These are phyloP conservation scores for Gasterosteus nipponicus DNA, from an alignment of 2,113 vertebrate genomes.

Conservation along the genomic window DNA sequence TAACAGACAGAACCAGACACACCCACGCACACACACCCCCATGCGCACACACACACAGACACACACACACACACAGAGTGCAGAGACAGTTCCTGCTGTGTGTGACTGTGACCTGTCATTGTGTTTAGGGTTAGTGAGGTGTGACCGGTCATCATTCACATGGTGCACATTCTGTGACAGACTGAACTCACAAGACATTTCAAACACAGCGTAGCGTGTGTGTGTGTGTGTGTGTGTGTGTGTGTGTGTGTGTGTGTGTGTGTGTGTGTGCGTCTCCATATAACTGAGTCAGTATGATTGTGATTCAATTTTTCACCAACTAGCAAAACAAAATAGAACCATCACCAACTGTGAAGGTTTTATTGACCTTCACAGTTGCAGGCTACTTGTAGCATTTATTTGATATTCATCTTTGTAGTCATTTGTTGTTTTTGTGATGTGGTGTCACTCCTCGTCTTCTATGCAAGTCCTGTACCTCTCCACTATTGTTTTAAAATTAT, in stretches of 20 bases:
- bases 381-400: not conserved
- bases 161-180: conserved; percentile 27
- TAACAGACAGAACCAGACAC: conserved; percentile 22
- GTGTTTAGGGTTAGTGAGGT: conserved; percentile 39
- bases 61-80: conserved; percentile 20
- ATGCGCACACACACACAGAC: conserved; percentile 25
- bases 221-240: conserved; percentile 18
- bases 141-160: conserved; percentile 41
- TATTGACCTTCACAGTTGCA: not conserved
- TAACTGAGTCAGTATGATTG: conserved; percentile 22
- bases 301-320: not conserved
- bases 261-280: not conserved
- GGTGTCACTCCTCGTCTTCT: not conserved
- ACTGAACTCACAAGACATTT: conserved; percentile 47
- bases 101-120: conserved; percentile 48
- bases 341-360: no score
- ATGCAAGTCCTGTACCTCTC: not conserved
- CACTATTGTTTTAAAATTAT: not conserved
- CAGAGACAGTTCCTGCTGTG: conserved; percentile 3
- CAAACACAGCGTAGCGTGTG: conserved; percentile 26
- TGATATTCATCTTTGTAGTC: not conserved
- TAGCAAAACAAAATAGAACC: no score
- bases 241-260: no score
- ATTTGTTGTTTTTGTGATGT: not conserved
- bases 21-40: no score